Evolutionary conservation across 1,140 invertebrate genomes (phyloP).

Genomic region (Bombus confusus): DNA sequence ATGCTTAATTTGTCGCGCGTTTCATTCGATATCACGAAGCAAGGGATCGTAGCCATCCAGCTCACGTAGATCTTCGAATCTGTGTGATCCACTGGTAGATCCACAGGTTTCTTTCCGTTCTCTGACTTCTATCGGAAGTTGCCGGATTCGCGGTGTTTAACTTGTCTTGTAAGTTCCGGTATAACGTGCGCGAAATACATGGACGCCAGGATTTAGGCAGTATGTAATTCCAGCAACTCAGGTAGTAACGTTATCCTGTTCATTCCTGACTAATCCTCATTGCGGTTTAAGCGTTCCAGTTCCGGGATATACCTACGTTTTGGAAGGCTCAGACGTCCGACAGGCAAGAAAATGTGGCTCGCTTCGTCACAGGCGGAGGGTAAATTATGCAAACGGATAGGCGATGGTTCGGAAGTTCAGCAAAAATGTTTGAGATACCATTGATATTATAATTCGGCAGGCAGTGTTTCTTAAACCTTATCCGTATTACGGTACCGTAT

Average conservation of each 20-base stretch:
- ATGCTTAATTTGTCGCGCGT: too few species aligned
- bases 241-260: neutral
- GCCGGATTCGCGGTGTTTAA: neutral
- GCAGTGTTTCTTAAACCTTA: slow-evolving; percentile 29
- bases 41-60: too few species aligned
- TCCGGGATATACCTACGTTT: neutral
- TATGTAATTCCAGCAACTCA: neutral
- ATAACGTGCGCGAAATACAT: neutral
- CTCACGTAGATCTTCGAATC: neutral
- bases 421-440: neutral
- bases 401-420: neutral
- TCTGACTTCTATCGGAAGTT: neutral
- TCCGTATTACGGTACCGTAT: neutral
- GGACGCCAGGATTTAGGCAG: neutral
- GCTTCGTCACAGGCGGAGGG: neutral
- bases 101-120: neutral
- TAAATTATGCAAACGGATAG: neutral
- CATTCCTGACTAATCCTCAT: neutral
- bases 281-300: neutral
- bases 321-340: neutral
- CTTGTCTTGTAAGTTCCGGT: neutral
- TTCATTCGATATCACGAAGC: too few species aligned
- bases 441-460: neutral
- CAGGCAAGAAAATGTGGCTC: neutral
- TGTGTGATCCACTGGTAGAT: too few species aligned